A percentile compares a stretch with the other conserved stretches of the same genome.
Evolutionary conservation across 1,140 invertebrate species (phyloP).

Genomic region (Ceratitis capitata): DNA sequence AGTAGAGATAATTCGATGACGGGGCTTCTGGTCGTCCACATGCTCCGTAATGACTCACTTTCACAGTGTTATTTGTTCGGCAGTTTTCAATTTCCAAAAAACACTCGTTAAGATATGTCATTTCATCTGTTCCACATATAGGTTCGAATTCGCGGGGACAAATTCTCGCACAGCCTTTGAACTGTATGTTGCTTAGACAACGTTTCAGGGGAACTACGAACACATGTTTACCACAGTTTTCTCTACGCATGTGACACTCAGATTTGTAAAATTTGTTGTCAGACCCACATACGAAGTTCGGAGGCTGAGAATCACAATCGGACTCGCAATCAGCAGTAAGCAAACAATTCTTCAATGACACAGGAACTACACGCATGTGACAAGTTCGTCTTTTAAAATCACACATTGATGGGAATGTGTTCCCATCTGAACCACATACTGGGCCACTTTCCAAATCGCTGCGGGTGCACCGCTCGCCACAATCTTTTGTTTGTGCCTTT

Average conservation of each 20-base stretch:
- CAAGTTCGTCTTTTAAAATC: constrained; percentile 86
- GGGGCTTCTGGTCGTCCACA: constrained; percentile 62
- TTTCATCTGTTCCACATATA: constrained; percentile 87
- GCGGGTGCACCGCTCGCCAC: constrained; percentile 77
- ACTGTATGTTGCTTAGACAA: constrained; percentile 83
- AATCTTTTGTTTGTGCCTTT: constrained; percentile 73
- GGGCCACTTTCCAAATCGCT: constrained; percentile 75
- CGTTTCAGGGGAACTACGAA: constrained; percentile 87
- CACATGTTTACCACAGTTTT: constrained; percentile 91
- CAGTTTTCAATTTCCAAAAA: constrained; percentile 92
- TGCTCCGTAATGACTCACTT: constrained; percentile 61
- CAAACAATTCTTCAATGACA: constrained; percentile 81
- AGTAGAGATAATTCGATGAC: constrained; percentile 63
- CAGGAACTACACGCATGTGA: constrained; percentile 82
- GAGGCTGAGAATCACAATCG: constrained; percentile 73
- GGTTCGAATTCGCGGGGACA: constrained; percentile 88
- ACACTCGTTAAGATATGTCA: constrained; percentile 92
- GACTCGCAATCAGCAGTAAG: constrained; percentile 84
- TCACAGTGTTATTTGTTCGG: constrained; percentile 71
- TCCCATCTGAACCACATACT: constrained; percentile 90
- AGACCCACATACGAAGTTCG: constrained; percentile 88
- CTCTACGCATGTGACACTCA: constrained; percentile 91
- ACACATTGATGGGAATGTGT: constrained; percentile 89
- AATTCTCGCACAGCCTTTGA: constrained; percentile 84
- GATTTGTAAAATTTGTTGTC: constrained; percentile 92